A percentile compares a stretch with the other conserved stretches of the same genome.
phyloP scores from a whole-genome alignment of 1,140 invertebrate species.

The Eupristina koningsbergeri region DNA sequence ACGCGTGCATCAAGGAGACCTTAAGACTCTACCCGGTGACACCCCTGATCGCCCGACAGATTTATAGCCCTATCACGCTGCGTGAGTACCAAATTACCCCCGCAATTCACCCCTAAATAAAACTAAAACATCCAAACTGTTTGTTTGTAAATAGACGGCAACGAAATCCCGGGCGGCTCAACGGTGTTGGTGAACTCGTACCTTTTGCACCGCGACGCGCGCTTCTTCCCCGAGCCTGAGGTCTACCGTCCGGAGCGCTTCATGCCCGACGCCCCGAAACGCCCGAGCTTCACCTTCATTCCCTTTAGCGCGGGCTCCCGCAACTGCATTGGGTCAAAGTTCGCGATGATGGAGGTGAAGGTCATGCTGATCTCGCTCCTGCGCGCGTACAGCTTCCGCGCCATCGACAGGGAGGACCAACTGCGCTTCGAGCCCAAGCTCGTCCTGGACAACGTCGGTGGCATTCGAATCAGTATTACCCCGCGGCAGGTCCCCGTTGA shows the following conservation, averaged over 20 bases:
- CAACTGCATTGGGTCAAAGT: constrained; percentile 72
- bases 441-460: constrained; percentile 61
- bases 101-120: not conserved
- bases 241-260: constrained; percentile 78
- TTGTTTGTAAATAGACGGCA: constrained; percentile 57
- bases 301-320: constrained; percentile 77
- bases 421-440: constrained; percentile 60
- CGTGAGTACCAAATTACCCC: constrained; percentile 56
- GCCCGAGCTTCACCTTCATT: constrained; percentile 73
- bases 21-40: constrained; percentile 74
- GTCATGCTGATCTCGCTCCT: constrained; percentile 74
- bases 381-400: constrained; percentile 71
- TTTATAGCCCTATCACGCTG: constrained; percentile 66
- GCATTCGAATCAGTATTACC: constrained; percentile 61
- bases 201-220: constrained; percentile 74
- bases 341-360: constrained; percentile 78
- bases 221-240: constrained; percentile 77
- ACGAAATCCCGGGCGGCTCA: constrained; percentile 62
- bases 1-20: constrained; percentile 73
- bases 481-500: not conserved
- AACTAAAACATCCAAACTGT: not conserved
- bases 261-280: constrained; percentile 66
- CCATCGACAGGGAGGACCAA: constrained; percentile 59
- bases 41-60: constrained; percentile 73
- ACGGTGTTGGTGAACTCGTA: constrained; percentile 65